Evolutionary conservation across 1,140 invertebrate species (phyloP).

Genomic region (Oncopodura yosiiana): DNA sequence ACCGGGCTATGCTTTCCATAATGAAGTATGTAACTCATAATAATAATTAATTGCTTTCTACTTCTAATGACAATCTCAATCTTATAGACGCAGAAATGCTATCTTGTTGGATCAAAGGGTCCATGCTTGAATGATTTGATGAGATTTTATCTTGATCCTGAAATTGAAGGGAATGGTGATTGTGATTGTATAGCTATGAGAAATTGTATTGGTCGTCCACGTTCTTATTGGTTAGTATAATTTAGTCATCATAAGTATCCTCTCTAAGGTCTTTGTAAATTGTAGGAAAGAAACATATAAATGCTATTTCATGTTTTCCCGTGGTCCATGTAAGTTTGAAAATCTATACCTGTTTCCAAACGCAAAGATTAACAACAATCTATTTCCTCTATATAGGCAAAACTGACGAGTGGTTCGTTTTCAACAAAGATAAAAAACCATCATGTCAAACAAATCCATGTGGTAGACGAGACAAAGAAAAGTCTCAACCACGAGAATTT

Average conservation of each 20-base stretch:
- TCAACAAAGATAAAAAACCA: constrained; percentile 23
- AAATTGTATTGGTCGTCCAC: constrained; percentile 24
- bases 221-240: constrained; percentile 17
- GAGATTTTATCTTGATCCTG: constrained; percentile 21
- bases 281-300: constrained; percentile 7
- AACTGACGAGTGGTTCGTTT: constrained; percentile 19
- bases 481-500: constrained; percentile 14
- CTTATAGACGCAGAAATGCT: constrained; percentile 27
- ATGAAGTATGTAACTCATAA: too few relatives aligned
- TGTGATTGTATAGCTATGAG: constrained; percentile 25
- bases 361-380: background rate
- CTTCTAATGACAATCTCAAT: background rate
- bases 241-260: too few relatives aligned
- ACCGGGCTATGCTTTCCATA: constrained; percentile 23
- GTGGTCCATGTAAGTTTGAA: too few relatives aligned
- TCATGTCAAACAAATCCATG: constrained; percentile 18
- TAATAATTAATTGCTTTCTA: background rate
- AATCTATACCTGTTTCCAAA: background rate
- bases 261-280: too few relatives aligned
- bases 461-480: constrained; percentile 7
- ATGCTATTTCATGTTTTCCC: constrained; percentile 23
- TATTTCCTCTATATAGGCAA: background rate
- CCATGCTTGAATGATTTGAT: constrained; percentile 29
- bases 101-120: constrained; percentile 22
- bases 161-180: constrained; percentile 21